Evolutionary conservation across 2,113 vertebrate species (phyloP).

Genomic region (Lagopus muta): DNA sequence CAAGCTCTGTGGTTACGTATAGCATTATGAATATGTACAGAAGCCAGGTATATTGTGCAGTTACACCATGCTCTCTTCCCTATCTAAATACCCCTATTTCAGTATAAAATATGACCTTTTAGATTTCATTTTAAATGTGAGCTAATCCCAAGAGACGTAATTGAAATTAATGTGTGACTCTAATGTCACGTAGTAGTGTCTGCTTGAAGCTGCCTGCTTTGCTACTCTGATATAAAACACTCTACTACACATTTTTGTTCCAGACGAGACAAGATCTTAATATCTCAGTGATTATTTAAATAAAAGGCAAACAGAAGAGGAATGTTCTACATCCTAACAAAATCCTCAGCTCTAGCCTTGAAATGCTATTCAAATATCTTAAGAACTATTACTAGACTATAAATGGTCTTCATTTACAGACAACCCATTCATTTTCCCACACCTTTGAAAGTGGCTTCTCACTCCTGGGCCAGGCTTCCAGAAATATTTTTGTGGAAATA

Average conservation of each 20-base stretch:
- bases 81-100: not conserved
- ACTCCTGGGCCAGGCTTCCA: not conserved
- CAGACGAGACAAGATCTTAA: not conserved
- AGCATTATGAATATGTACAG: not conserved
- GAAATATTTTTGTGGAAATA: not conserved
- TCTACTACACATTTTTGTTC: not conserved
- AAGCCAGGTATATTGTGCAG: not conserved
- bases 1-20: not conserved
- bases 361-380: not conserved
- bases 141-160: not conserved
- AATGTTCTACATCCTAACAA: not conserved
- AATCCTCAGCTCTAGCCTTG: not conserved
- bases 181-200: not conserved
- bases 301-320: not conserved
- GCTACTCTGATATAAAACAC: not conserved
- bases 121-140: constrained; percentile 21
- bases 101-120: not conserved
- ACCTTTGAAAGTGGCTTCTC: not conserved
- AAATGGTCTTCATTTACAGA: not conserved
- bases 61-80: not conserved
- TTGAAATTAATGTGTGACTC: not conserved
- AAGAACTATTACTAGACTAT: not conserved
- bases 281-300: not conserved
- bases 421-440: not conserved
- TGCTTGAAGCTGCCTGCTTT: not conserved